Evolutionary conservation across 2,888 invertebrate genomes (phyloP).

Genomic region (Tetramorium bicarinatum): DNA sequence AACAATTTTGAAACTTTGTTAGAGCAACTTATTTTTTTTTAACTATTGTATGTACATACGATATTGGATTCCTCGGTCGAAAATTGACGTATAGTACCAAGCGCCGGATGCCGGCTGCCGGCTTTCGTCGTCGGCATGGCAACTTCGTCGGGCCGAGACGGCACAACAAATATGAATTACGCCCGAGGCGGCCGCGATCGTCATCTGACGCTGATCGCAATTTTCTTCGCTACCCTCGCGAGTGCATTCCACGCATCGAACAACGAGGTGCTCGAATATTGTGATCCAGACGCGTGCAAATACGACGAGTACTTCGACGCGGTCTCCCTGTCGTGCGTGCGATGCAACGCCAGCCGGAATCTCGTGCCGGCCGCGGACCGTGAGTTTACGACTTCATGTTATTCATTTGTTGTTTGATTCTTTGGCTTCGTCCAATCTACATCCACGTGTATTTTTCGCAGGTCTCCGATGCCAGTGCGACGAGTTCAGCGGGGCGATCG

Average conservation of each 20-base stretch:
- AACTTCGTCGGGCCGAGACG: conserved; percentile 8
- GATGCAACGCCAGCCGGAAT: conserved; percentile 85
- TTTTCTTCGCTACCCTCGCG: conserved; percentile 37
- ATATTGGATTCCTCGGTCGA: not conserved
- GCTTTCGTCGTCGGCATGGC: conserved; percentile 40
- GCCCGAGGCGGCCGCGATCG: not conserved
- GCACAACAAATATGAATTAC: conserved; percentile 52
- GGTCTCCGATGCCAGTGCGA: conserved; percentile 87
- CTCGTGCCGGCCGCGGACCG: conserved; percentile 84
- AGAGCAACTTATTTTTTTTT: not conserved
- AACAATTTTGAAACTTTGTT: not conserved
- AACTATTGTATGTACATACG: not conserved
- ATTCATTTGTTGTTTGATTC: not conserved
- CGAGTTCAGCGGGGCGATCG: conserved; percentile 80
- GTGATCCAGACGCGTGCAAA: conserved; percentile 83
- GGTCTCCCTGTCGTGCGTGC: conserved; percentile 86
- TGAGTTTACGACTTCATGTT: conserved; percentile 75
- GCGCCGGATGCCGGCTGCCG: not conserved
- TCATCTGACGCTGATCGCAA: conserved; percentile 28
- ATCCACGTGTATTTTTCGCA: conserved; percentile 68
- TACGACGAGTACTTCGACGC: conserved; percentile 87
- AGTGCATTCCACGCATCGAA: conserved; percentile 20
- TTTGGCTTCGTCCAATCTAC: conserved; percentile 8
- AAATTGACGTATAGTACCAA: not conserved
- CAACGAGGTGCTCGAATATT: conserved; percentile 75